Evolutionary conservation across 2,888 invertebrate species (phyloP).

Genomic region (Platycnemis pennipes): DNA sequence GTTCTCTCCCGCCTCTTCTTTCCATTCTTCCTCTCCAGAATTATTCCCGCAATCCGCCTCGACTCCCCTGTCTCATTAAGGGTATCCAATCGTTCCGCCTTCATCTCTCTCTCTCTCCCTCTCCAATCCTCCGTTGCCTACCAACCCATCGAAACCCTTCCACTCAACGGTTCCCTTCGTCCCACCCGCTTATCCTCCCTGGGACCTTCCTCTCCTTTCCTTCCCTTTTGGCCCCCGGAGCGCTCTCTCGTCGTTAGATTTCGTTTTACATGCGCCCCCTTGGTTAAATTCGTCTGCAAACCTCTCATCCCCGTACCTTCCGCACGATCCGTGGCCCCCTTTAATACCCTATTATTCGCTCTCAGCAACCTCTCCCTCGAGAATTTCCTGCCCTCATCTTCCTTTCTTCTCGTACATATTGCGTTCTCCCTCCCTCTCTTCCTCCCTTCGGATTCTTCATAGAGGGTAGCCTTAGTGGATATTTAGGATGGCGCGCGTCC

Average conservation of each 20-base stretch:
- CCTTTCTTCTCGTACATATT: neutral
- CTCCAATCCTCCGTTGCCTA: neutral
- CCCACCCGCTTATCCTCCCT: neutral
- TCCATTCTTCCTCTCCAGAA: neutral
- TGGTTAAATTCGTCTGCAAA: conserved; percentile 11
- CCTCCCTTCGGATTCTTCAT: too few species aligned
- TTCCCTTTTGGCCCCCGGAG: neutral
- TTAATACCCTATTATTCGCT: neutral
- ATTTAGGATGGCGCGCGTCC: too few species aligned
- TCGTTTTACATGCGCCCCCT: conserved; percentile 33
- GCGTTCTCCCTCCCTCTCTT: too few species aligned
- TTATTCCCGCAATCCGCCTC: conserved; percentile 36
- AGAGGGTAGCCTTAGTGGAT: too few species aligned
- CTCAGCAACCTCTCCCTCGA: neutral
- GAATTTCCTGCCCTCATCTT: neutral
- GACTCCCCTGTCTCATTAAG: conserved; percentile 58
- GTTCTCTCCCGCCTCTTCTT: neutral
- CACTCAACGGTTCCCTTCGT: conserved; percentile 4
- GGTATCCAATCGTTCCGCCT: conserved; percentile 11
- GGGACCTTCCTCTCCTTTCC: neutral
- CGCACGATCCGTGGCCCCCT: neutral
- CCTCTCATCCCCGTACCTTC: neutral
- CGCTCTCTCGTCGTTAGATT: neutral
- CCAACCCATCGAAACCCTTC: conserved; percentile 6
- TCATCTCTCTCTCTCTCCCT: neutral